These are phyloP conservation scores for Dichetophora obliterata DNA, from an alignment of 2,888 invertebrate genomes.

Conservation along the genomic window DNA sequence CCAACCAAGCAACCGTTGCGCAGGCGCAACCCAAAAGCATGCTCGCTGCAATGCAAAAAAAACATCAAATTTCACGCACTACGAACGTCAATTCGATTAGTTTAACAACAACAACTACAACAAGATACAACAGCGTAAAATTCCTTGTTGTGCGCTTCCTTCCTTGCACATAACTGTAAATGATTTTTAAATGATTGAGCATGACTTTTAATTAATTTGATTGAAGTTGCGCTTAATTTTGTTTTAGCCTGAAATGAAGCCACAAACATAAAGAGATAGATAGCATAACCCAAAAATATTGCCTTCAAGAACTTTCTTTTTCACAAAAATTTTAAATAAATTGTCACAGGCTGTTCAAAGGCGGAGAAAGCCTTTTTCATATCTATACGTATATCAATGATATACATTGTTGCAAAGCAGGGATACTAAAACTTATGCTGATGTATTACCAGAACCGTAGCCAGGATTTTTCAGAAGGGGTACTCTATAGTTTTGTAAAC, in stretches of 20 bases:
- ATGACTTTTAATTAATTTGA: constrained; percentile 41
- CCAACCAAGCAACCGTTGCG: constrained; percentile 8
- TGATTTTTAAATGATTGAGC: constrained; percentile 41
- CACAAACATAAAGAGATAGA: constrained; percentile 5
- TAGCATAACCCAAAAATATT: neutral
- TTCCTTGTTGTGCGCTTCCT: constrained; percentile 24
- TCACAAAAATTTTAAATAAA: constrained; percentile 29
- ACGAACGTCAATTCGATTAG: constrained; percentile 39
- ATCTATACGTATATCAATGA: neutral
- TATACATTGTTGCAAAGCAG: neutral
- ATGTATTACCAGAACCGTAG: too few species aligned
- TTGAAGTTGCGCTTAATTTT: constrained; percentile 36
- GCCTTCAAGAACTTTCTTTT: constrained; percentile 27
- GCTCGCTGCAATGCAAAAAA: constrained; percentile 13
- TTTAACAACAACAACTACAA: constrained; percentile 25
- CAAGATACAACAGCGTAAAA: neutral
- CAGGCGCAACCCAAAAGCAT: constrained; percentile 19
- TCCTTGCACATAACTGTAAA: constrained; percentile 34
- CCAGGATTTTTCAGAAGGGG: too few species aligned
- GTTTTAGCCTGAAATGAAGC: neutral
- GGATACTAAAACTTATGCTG: too few species aligned
- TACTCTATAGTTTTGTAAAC: too few species aligned
- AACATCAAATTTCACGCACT: constrained; percentile 38
- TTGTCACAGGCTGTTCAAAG: neutral
- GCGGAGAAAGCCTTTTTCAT: neutral